Base-by-base conservation (phyloP, 2,888 invertebrate species). In the Troides helena region DNA sequence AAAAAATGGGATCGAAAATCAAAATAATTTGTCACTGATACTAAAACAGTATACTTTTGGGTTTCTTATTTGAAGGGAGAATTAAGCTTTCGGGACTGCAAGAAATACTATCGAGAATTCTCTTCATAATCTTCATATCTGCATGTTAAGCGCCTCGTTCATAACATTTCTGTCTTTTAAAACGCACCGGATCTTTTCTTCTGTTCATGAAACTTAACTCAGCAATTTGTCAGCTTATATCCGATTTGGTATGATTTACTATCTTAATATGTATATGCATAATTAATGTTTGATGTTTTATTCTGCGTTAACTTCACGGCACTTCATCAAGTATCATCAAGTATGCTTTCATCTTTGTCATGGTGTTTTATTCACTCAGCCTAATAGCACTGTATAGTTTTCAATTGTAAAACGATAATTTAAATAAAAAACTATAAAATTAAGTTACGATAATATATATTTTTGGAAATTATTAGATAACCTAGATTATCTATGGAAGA, bases 41-140 rank as follows among this genome's bases (percentile, higher is more conserved):
- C 17, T 17, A 53, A 53, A 53, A 53, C 1, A 53, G 6, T 53
- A 10, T 10, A 39, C 39, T 8, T 39, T 39, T 1, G 39, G 8
- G 17, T 53, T 17, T 53, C 61, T n/a, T 59, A 56, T 25, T 71
- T 65, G 64, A 71, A 71, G 65, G 58, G 69, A 66, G 65, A 69
- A 62, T 69, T 7, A 43, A 58, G 65, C 57, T 57, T 65, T 43
- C 12, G 50, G 18, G 56, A 53, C 25, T 58, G 30, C 36, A 62
- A 61, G 30, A 65, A 61, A 57, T 63, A 10, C 58, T 17, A 69
- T 36, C 39, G 60, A 59, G 64, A 59, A 39, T 64, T 53, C 36
- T 64, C 8, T 61, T 59, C 6, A 25, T 17, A 39, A 21, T 23
- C 12, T 56, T 21, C n/a, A 39, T 23, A 53, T 60, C 21, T 65